Percentiles rank a stretch among this genome's conserved stretches.
Conservation (phyloP, 2,113 vertebrate species). For the Ahaetulla prasina region DNA sequence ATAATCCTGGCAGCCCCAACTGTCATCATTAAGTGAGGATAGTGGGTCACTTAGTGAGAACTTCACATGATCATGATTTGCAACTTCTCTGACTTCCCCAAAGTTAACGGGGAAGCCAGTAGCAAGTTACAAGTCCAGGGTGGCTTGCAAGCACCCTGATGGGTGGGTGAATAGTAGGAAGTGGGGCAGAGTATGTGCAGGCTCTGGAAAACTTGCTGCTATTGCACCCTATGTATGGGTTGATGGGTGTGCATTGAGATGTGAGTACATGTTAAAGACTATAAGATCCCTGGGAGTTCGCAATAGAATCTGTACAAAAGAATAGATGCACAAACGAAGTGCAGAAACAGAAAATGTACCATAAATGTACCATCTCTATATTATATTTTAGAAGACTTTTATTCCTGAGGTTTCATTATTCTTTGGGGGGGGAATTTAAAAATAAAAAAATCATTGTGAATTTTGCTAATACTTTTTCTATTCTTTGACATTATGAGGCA, state of each 20-base stretch:
- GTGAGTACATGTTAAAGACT: no score
- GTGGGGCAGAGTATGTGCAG: background rate
- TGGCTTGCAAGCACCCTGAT: background rate
- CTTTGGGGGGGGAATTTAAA: no score
- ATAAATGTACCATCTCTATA: no score
- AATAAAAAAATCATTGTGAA: no score
- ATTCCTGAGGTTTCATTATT: no score
- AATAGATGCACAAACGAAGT: no score
- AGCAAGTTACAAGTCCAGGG: background rate
- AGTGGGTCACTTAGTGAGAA: background rate
- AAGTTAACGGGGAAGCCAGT: background rate
- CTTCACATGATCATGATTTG: background rate
- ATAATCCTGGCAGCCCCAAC: background rate
- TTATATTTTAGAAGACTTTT: no score
- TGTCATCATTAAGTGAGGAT: background rate
- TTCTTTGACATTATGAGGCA: no score
- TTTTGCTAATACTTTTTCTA: no score
- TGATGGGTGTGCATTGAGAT: background rate
- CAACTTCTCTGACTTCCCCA: background rate
- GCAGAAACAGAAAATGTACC: no score
- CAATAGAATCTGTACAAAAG: no score
- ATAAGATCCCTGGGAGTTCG: no score
- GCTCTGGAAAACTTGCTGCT: background rate
- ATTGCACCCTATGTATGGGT: background rate
- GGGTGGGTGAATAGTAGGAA: background rate